Base-by-base conservation (phyloP, 2,888 invertebrate species). In the Plusia festucae region DNA sequence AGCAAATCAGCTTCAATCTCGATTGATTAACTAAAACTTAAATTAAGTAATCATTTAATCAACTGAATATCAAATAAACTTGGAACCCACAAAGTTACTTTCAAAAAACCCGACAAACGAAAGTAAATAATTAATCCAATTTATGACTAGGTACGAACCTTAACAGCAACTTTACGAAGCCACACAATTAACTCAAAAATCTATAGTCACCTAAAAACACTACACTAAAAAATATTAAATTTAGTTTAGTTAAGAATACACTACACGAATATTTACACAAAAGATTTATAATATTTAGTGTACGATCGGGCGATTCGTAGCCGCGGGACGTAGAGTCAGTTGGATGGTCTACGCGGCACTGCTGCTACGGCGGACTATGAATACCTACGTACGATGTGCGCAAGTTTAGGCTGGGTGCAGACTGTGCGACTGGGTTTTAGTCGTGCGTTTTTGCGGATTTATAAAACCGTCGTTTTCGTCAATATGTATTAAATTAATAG, bases 341-440 rank as follows among this genome's bases (percentile, higher is more conserved):
- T 78, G 87, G 79, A 72, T 63, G 66, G 82, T 82, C 90, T 88
- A 89, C 90, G 85, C 86, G 85, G 81, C 73, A 90, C 90, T 90
- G 90, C 74, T 82, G 85, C 82, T 85, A 87, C 87, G 86, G 67
- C 65, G 72, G 65, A 22, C 63, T 65, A 67, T 70, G 69, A 69
- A 65, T 65, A 79, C 66, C 56, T 68, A 61, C 65, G 54, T 49
- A 51, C 74, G 73, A 65, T 76, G 78, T 89, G 90, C 90, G 89
- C 90, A 88, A 81, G 80, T 82, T 86, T 84, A 86, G 85, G 85
- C 70, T 53, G 18, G 60, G n/a, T 58, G 65, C 81, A 83, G 65
- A 85, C 78, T 71, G 75, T 77, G 76, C 78, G 80, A 78, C 66
- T 72, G 58, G 54, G 27, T 24, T 52, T 13, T 15, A 34, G 49